phyloP scores from a whole-genome alignment of 2,797 vertebrate genomes.

The Enteromius trimaculatus region DNA sequence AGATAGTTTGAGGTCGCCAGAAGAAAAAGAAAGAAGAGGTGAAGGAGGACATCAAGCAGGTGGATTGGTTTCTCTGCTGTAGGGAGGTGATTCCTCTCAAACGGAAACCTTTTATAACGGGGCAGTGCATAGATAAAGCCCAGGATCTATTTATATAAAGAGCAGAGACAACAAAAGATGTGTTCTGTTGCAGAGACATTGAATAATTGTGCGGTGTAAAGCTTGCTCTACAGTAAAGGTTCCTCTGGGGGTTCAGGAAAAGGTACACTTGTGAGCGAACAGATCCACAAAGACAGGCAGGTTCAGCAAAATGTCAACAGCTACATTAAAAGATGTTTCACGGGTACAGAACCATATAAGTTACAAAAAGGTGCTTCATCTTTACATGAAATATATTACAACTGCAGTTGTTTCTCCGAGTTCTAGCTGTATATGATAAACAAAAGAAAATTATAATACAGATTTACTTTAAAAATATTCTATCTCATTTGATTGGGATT shows the following conservation, averaged over 20 bases:
- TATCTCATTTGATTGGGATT: background rate
- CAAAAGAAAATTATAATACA: background rate
- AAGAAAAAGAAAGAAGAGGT: constrained; percentile 1
- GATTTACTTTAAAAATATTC: background rate
- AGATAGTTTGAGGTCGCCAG: constrained; percentile 4
- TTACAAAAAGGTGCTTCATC: background rate
- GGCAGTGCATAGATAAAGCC: background rate
- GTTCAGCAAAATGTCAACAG: constrained; percentile 26
- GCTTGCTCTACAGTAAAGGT: background rate
- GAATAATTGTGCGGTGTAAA: background rate
- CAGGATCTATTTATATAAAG: constrained; percentile 14
- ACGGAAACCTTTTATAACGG: constrained; percentile 6
- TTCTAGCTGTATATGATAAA: background rate
- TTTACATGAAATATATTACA: background rate
- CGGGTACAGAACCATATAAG: background rate
- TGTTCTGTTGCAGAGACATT: constrained; percentile 19
- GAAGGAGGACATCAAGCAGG: constrained; percentile 21
- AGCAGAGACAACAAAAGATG: constrained; percentile 43
- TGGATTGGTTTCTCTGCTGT: constrained; percentile 38
- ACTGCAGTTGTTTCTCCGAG: background rate
- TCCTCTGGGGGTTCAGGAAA: background rate
- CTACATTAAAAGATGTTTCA: background rate
- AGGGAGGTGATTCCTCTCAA: constrained; percentile 23
- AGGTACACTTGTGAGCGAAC: background rate
- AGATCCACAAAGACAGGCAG: background rate